These are phyloP conservation scores for Fopius arisanus DNA, from an alignment of 1,140 invertebrate species.

Conservation along the genomic window DNA sequence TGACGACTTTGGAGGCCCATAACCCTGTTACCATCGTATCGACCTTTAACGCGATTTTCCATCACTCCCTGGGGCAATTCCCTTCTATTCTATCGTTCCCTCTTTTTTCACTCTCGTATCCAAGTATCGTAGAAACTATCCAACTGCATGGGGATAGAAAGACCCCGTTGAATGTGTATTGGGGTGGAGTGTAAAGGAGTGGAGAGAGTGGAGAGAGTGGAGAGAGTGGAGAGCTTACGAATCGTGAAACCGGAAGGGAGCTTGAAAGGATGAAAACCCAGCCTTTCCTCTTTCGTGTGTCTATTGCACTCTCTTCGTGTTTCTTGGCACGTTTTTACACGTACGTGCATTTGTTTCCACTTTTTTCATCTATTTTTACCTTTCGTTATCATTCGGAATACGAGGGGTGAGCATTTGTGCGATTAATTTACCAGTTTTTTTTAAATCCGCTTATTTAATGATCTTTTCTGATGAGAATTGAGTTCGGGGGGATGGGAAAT, in stretches of 20 bases:
- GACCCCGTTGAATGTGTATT: not conserved
- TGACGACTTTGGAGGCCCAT: not conserved
- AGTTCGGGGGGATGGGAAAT: not conserved
- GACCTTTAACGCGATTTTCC: conserved; percentile 32
- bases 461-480: not conserved
- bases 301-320: not conserved
- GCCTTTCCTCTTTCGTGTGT: not conserved
- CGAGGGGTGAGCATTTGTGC: not conserved
- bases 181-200: not conserved
- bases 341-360: not conserved
- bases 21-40: conserved; percentile 19
- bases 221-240: not conserved
- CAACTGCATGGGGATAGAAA: not conserved
- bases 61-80: conserved; percentile 1
- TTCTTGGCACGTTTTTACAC: conserved; percentile 17
- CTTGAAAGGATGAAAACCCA: conserved; percentile 5
- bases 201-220: not conserved
- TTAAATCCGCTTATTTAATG: not conserved
- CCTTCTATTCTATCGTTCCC: not conserved
- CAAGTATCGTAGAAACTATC: not conserved
- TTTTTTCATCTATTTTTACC: not conserved
- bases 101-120: not conserved
- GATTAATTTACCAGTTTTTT: not conserved
- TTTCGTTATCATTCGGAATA: not conserved
- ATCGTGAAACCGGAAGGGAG: not conserved